phyloP scores from a whole-genome alignment of 1,140 invertebrate genomes.

The Drosophila willistoni region DNA sequence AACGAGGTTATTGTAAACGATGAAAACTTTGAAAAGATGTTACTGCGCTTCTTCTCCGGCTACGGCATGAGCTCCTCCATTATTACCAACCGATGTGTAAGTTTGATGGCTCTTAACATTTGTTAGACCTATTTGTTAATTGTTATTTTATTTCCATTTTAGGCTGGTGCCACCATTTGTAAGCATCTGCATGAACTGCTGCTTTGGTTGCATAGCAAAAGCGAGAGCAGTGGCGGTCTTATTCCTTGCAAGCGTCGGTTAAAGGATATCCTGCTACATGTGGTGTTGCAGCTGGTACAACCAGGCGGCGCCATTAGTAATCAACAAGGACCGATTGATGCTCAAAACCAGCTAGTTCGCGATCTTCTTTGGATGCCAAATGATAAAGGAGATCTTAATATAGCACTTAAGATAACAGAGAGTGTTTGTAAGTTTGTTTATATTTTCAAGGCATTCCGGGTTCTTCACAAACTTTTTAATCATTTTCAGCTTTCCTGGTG shows the following conservation, averaged over 20 bases:
- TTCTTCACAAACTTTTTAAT: not conserved
- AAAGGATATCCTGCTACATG: constrained; percentile 88
- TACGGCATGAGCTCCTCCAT: constrained; percentile 84
- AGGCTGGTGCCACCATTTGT: constrained; percentile 92
- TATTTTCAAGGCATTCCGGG: not conserved
- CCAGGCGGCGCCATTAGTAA: constrained; percentile 88
- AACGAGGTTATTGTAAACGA: constrained; percentile 87
- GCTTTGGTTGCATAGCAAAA: constrained; percentile 88
- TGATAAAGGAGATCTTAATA: constrained; percentile 87
- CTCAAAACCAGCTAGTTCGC: constrained; percentile 89
- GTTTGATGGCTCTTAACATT: constrained; percentile 3
- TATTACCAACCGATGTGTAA: constrained; percentile 80
- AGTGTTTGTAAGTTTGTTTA: constrained; percentile 85
- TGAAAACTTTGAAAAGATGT: constrained; percentile 88
- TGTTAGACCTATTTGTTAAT: not conserved
- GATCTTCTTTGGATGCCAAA: constrained; percentile 88
- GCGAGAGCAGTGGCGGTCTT: constrained; percentile 85
- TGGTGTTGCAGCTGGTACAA: constrained; percentile 89
- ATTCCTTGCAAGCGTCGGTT: constrained; percentile 86
- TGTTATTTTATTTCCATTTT: not conserved
- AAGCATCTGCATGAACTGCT: constrained; percentile 90
- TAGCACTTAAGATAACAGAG: constrained; percentile 90
- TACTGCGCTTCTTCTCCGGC: constrained; percentile 89
- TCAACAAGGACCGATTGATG: constrained; percentile 91
- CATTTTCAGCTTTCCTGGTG: constrained; percentile 84